Evolutionary conservation across 2,113 vertebrate species (phyloP), one percentile per base, ranked within the genome.

Genomic region (Ciconia maguari): DNA sequence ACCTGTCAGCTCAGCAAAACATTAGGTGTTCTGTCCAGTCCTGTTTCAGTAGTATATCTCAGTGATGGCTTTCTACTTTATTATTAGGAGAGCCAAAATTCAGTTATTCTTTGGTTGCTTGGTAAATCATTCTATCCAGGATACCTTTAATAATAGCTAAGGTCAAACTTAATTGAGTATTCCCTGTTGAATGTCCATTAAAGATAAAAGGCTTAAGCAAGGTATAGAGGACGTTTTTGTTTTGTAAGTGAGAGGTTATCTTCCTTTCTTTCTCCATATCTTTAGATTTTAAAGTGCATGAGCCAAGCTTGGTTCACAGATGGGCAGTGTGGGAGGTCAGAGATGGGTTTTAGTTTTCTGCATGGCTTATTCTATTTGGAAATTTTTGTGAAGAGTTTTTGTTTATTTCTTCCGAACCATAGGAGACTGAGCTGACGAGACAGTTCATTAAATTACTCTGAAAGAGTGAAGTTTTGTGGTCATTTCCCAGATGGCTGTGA

Each of bases 71-170:
- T 89, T 92, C 66, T 80, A 4, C 13, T 85, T 78, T 76, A 68
- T 91, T 87, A 55, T 95, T 77, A 44, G 65, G 81, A 96, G 65
- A 90, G 44, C 46, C 51, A 87, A 87, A 96, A 95, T 42, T 78
- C 91, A 87, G 72, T 94, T 83, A 72, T 81, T 61, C 46, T 86
- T 95, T 80, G 34, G 55, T 78, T 94, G 49, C 69, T 80, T 91
- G 52, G 87, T 74, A 88, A 94, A 84, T 78, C 6, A 46, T 92
- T 94, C 91, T 82, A 79, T 82, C 74, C 68, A 54, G 87, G 77
- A 22, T 87, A 84, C 42, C 21, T 82, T 60, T 88, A 94, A 78
- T 83, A 94, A 83, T 6, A 92, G 58, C 68, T 90, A 11, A 86
- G 94, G 83, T 81, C 58, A 88, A 92, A 81, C 52, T 89, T 95